Conservation (phyloP, 2,888 invertebrate genomes). For the Dysmachus trigonus region DNA sequence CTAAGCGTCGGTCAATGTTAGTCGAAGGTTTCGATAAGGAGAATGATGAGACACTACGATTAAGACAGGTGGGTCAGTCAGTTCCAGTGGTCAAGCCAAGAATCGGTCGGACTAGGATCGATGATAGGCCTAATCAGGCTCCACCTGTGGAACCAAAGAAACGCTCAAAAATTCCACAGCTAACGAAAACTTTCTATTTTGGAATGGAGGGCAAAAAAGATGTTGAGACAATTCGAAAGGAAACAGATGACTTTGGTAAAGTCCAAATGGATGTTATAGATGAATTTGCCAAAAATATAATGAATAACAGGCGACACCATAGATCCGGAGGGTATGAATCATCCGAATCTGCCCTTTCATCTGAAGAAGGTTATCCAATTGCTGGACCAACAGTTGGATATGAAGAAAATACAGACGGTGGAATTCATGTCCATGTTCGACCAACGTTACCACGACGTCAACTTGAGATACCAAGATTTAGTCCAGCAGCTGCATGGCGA, state of each 20-base stretch:
- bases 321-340: constrained; percentile 61
- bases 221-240: constrained; percentile 43
- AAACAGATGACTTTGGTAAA: constrained; percentile 48
- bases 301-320: constrained; percentile 45
- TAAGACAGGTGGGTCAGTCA: neutral
- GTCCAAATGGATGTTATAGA: constrained; percentile 56
- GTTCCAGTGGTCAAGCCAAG: neutral
- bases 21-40: neutral
- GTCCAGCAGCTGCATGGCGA: constrained; percentile 85
- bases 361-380: constrained; percentile 61
- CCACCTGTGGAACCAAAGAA: neutral
- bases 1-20: constrained; percentile 45
- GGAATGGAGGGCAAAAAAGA: constrained; percentile 74
- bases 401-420: constrained; percentile 64
- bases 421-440: constrained; percentile 77
- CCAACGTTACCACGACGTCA: constrained; percentile 84
- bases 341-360: constrained; percentile 69
- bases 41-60: neutral
- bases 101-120: neutral
- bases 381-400: constrained; percentile 54
- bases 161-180: constrained; percentile 54
- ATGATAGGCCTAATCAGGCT: neutral
- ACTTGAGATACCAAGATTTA: constrained; percentile 80
- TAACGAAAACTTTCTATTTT: constrained; percentile 76
- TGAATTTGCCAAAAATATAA: constrained; percentile 58